A percentile compares a stretch with the other conserved stretches of the same genome.
phyloP scores from a whole-genome alignment of 1,140 invertebrate genomes.

The Hydropsyche tenuis region DNA sequence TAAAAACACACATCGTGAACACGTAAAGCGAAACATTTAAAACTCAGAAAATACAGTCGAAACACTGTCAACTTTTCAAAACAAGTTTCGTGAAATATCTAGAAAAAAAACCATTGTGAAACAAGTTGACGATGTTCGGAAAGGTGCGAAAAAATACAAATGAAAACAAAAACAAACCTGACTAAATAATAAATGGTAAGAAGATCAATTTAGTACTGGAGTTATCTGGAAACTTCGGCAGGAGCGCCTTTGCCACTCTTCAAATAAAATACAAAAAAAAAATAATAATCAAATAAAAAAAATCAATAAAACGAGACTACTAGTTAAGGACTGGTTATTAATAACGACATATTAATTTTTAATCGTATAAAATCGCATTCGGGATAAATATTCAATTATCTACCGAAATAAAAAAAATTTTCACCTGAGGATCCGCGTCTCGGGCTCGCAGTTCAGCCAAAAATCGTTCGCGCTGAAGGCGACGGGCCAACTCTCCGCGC shows the following conservation, averaged over 20 bases:
- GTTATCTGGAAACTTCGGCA: constrained; percentile 35
- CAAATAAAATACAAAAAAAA: constrained; percentile 24
- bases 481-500: constrained; percentile 43
- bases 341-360: too few relatives aligned
- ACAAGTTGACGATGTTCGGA: too few relatives aligned
- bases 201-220: constrained; percentile 32
- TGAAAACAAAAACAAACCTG: constrained; percentile 39
- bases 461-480: constrained; percentile 45
- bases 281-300: background rate
- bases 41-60: too few relatives aligned
- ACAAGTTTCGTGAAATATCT: too few relatives aligned
- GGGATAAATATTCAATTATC: too few relatives aligned
- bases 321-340: too few relatives aligned
- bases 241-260: constrained; percentile 33
- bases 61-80: too few relatives aligned
- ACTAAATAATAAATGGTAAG: constrained; percentile 40
- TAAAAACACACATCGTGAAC: too few relatives aligned
- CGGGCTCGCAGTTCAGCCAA: constrained; percentile 43
- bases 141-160: constrained; percentile 18
- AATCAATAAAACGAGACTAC: constrained; percentile 1
- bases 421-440: constrained; percentile 46
- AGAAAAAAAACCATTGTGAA: too few relatives aligned
- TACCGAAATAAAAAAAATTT: background rate
- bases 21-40: too few relatives aligned
- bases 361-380: too few relatives aligned